A percentile compares a stretch with the other conserved stretches of the same genome.
These are phyloP conservation scores for Pelodiscus sinensis DNA, from an alignment of 2,113 vertebrate species.

Conservation along the genomic window DNA sequence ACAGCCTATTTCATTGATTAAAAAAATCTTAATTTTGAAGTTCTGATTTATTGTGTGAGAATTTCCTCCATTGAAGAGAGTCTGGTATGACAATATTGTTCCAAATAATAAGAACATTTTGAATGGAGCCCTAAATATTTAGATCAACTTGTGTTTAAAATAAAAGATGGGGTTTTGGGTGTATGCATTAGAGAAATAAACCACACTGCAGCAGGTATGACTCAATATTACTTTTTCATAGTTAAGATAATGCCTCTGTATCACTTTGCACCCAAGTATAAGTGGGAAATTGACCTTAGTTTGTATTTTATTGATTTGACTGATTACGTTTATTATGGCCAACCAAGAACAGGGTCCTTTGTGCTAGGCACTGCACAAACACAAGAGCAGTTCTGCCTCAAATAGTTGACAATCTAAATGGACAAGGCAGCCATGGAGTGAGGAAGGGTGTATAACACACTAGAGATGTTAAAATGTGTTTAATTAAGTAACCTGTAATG, in stretches of 20 bases:
- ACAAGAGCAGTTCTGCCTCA: no score
- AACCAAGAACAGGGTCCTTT: no score
- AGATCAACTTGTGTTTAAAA: no score
- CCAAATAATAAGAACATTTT: not conserved
- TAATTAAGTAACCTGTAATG: no score
- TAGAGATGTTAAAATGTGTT: no score
- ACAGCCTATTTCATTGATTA: not conserved
- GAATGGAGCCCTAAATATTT: not conserved
- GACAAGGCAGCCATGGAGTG: no score
- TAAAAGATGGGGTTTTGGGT: no score
- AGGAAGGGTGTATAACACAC: no score
- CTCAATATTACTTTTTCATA: constrained; percentile 28
- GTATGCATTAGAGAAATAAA: not conserved
- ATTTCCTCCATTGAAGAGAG: not conserved
- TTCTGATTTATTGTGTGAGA: not conserved
- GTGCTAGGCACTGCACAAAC: no score
- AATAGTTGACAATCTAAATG: no score
- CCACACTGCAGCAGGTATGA: not conserved
- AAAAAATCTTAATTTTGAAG: not conserved
- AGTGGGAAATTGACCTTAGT: constrained; percentile 39
- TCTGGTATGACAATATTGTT: not conserved
- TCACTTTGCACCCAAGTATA: constrained; percentile 8
- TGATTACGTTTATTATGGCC: no score
- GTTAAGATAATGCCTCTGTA: not conserved
- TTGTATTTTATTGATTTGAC: not conserved